Evolutionary conservation across 2,888 invertebrate genomes (phyloP), one percentile per base, ranked within the genome.

Genomic region (Torymus auratus): DNA sequence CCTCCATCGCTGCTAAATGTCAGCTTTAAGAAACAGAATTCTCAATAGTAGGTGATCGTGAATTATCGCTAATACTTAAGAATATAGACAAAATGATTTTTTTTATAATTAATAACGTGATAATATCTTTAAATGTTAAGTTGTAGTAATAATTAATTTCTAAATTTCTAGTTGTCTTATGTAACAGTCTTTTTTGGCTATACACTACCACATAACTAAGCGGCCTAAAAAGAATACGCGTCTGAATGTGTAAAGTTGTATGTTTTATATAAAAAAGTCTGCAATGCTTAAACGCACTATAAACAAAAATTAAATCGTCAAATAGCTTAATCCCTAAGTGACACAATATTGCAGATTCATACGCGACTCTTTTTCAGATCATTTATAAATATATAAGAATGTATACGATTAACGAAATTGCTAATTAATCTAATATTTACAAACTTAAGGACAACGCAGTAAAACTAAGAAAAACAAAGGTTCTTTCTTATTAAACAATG

Each of bases 131-230:
- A 84, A 83, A 85, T 85, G 83, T 78, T 82, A 78, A 68, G 80
- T 87, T 81, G 84, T 86, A 83, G 83, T 86, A 85, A 86, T 84
- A 87, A 87, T 85, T 86, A 85, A 86, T 88, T 84, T 85, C 87
- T 89, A 88, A 85, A 87, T 84, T 88, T 88, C 86, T 88, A 89
- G 88, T 87, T 87, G 83, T 87, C 87, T 86, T 89, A 89, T 86
- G 82, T 89, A 89, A 89, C 89, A 89, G 89, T 89, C 89, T 89
- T 89, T 89, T 88, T 89, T 88, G 89, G 87, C 87, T 88, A 89
- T 86, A 86, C 84, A 41, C 41, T 41, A 41, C 41, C 7, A 41
- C 41, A 41, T 65, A 41, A 41, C 41, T 41, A 41, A 41, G 41
- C 41, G 41, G 41, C 41, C 41, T 41, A 41, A 41, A 41, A 41